Evolutionary conservation across 2,113 vertebrate species (phyloP), one percentile per base, ranked within the genome.

Genomic region (Neodon shergylaensis): DNA sequence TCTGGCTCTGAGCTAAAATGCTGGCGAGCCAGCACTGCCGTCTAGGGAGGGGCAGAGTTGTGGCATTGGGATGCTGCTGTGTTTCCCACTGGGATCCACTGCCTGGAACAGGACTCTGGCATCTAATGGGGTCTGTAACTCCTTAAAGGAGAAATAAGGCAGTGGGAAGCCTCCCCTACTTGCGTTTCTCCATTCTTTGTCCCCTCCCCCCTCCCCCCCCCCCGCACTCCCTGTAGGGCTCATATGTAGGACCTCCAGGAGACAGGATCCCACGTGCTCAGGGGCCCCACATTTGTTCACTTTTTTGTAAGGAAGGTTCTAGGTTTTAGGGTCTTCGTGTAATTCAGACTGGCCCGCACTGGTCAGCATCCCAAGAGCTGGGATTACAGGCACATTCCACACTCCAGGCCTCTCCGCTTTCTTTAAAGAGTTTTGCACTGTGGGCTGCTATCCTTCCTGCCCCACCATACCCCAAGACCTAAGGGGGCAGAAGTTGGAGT

Each of bases 161-260:
- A 9, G 8, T 5, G 49, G 33, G 78, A 31, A 54, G 33, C 49
- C 49, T 81, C 54, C 54, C 79, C 22, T 0, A 39, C 79, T 39
- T 16, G 21, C 3, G n/a, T 24, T 84, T 63, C 81, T 65, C 39
- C 58, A 63, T 83, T 31, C 14, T 84, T 26, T 63, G 24, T 11
- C 63, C 13, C 79, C n/a, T 3, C 1, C n/a, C 3, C 52, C 61
- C 22, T 33, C n/a, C 8, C 5, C n/a, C 1, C 24, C 0, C 54
- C n/a, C 22, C 0, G 24, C 7, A 39, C 24, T 54, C 47, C 49
- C 49, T 36, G 77, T 7, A 42, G n/a, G n/a, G 39, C 14, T 63
- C 39, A 39, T 1, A 84, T 6, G 19, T 31, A 10, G 39, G n/a
- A 83, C 7, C 36, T 22, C n/a, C 24, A 28, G 58, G 58, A 26